Evolutionary conservation across 2,888 invertebrate species (phyloP).

Genomic region (Salpingus planirostris): DNA sequence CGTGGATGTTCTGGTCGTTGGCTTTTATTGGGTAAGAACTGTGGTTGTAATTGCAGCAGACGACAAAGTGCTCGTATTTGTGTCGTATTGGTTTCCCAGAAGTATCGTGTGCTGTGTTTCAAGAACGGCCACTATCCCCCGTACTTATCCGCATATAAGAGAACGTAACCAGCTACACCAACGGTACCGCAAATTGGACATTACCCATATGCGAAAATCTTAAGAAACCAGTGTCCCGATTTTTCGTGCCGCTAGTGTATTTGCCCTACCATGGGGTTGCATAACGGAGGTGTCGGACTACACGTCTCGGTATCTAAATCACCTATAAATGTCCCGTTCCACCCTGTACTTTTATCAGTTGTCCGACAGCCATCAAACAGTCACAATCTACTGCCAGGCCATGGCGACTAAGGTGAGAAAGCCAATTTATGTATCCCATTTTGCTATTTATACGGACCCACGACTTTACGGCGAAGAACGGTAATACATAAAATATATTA

Average conservation of each 20-base stretch:
- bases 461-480: too few species aligned
- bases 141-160: too few species aligned
- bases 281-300: slow-evolving; percentile 26
- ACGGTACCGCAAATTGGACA: too few species aligned
- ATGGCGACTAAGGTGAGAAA: slow-evolving; percentile 29
- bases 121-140: slow-evolving; percentile 22
- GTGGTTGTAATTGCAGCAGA: slow-evolving; percentile 7
- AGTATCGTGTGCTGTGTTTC: slow-evolving; percentile 24
- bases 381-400: slow-evolving; percentile 11
- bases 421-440: too few species aligned
- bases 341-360: slow-evolving; percentile 25
- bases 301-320: slow-evolving; percentile 16
- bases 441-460: too few species aligned
- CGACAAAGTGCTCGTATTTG: slow-evolving; percentile 3
- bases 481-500: too few species aligned
- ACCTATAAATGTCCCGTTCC: slow-evolving; percentile 23
- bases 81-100: slow-evolving; percentile 23
- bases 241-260: too few species aligned
- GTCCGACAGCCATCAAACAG: slow-evolving; percentile 19
- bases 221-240: too few species aligned
- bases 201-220: too few species aligned
- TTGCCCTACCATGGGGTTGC: slow-evolving; percentile 19
- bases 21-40: too few species aligned
- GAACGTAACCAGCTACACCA: too few species aligned
- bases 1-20: too few species aligned